Conservation (phyloP, 2,113 vertebrate genomes). For the Sarotherodon lohbergeri region DNA sequence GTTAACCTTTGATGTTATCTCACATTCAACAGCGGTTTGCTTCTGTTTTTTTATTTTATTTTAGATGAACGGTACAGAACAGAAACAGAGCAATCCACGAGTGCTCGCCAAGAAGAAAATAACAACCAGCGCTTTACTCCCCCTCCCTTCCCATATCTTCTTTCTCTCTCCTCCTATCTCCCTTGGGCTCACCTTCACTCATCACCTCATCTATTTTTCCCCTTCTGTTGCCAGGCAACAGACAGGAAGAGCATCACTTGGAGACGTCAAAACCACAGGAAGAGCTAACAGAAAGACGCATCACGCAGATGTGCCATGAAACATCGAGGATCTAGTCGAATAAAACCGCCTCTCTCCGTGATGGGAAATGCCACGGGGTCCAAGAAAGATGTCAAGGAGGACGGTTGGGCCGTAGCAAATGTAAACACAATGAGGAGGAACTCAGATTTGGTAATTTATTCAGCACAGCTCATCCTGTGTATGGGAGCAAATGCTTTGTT, state of each 20-base stretch:
- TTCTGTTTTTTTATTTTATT: not conserved
- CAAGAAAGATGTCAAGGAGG: not conserved
- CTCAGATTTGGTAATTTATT: not conserved
- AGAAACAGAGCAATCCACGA: conserved; percentile 6
- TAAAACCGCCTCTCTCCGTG: not conserved
- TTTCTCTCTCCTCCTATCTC: conserved; percentile 33
- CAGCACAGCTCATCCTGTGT: not conserved
- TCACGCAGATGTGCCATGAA: not conserved
- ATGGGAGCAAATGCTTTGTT: not conserved
- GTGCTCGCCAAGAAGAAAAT: conserved; percentile 30
- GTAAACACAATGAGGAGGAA: not conserved
- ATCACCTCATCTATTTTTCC: conserved; percentile 58
- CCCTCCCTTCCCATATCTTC: conserved; percentile 7
- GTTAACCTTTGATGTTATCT: not conserved
- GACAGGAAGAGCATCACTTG: conserved; percentile 64
- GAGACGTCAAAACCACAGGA: conserved; percentile 52
- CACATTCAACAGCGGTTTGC: not conserved
- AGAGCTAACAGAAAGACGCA: conserved; percentile 52
- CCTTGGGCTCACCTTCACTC: conserved; percentile 61
- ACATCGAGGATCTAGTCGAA: not conserved
- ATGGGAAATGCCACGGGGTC: not conserved
- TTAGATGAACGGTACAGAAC: not conserved
- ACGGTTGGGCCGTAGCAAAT: not conserved
- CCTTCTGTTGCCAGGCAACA: conserved; percentile 56
- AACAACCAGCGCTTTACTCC: not conserved